A percentile compares a stretch with the other conserved stretches of the same genome.
phyloP scores from a whole-genome alignment of 30 jellyfish, hydroid and myxozoan genomes.

The Pelagia noctiluca region DNA sequence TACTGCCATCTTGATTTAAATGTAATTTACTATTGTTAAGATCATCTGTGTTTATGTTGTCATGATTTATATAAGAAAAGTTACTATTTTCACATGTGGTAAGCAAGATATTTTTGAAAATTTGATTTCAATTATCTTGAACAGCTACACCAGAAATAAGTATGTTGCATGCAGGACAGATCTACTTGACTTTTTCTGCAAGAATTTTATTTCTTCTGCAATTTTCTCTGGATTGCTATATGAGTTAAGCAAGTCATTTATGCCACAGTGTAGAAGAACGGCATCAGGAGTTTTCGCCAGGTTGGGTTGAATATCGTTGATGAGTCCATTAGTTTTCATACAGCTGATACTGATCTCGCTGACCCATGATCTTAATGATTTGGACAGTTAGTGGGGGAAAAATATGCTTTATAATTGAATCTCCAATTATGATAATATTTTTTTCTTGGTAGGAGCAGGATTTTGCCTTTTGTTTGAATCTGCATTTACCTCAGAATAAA shows the following conservation, averaged over 20 bases:
- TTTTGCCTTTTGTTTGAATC: neutral
- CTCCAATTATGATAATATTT: neutral
- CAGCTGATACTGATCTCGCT: slow-evolving; percentile 18
- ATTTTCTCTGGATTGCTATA: neutral
- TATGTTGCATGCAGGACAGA: neutral
- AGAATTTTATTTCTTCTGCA: neutral
- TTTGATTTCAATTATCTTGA: neutral
- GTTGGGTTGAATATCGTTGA: slow-evolving; percentile 17
- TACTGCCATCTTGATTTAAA: neutral
- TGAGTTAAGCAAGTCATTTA: neutral
- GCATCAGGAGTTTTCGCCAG: slow-evolving; percentile 9
- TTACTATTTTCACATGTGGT: slow-evolving; percentile 9
- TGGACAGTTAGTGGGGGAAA: neutral
- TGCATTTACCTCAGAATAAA: neutral
- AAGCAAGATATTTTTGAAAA: neutral
- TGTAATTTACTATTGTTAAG: slow-evolving; percentile 8
- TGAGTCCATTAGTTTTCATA: slow-evolving; percentile 16
- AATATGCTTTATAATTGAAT: neutral
- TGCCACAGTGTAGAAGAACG: no score
- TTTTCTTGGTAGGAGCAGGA: neutral
- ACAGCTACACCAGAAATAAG: neutral
- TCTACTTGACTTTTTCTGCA: neutral
- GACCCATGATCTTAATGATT: neutral
- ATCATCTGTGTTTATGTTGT: neutral
- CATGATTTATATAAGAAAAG: neutral